Evolutionary conservation across 2,113 vertebrate genomes (phyloP), one percentile per base, ranked within the genome.

Genomic region (Oncorhynchus kisutch): DNA sequence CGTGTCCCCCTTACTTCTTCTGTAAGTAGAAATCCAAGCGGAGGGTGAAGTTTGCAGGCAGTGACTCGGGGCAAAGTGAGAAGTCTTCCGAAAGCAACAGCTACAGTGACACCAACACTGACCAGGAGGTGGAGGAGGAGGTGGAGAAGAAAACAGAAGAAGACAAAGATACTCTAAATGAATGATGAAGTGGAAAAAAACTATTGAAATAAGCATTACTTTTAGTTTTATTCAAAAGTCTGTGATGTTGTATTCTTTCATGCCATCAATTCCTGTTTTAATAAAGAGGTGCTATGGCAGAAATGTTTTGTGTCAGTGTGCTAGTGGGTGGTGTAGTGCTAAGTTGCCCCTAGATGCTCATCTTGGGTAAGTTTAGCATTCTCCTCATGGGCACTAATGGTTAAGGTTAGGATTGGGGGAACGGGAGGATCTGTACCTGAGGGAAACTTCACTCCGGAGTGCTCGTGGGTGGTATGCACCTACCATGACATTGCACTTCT

Each of bases 21-120:
- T 74, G 18, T 77, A 69, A 60, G 66, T 86, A 93, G 89, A 87
- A 68, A 62, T 59, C 72, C 0, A 68, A 67, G 64, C 90, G 84
- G 82, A 88, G 78, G 65, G 91, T 93, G 67, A 84, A 84, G 81
- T 91, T 93, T 54, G 79, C 74, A 0, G 70, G 81, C 0, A 73
- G 57, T 45, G 72, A 75, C 62, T 67, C 18, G 12, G 69, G 7
- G 9, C 31, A 2, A 8, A 71, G 76, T 13, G 71, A 62, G 54
- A 18, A 64, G 29, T 79, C 81, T 4, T 70, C 82, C 7, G 69
- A 31, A 13, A 49, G 9, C 72, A 78, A 59, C 72, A 31, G 62
- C 62, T 27, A 64, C 12, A 70, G 74, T 60, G 62, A 79, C 4
- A 39, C 18, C 51, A 62, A 16, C 64, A 70, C 1, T 48, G 39